Evolutionary conservation across 2,113 vertebrate genomes (phyloP), one percentile per base, ranked within the genome.

Genomic region (Desmodus rotundus): DNA sequence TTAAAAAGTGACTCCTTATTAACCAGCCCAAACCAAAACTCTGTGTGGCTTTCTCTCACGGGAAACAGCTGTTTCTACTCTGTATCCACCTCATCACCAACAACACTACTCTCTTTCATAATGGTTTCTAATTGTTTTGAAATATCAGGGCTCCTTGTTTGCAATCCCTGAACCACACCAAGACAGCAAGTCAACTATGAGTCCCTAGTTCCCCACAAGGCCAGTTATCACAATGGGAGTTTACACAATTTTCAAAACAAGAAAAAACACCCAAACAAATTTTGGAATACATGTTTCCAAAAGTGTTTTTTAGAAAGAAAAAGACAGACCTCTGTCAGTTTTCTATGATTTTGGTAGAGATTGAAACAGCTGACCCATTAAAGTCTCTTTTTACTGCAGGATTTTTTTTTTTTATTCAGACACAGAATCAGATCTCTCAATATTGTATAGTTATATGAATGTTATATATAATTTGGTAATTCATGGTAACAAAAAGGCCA

Each of bases 161-260:
- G 50, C 54, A 81, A 95, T 77, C 72, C 24, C 88, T 82, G 65
- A 74, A 72, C 41, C n/a, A 77, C 19, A 73, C 20, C 22, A 45
- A 81, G n/a, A 82, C 8, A 43, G n/a, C 50, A 94, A 84, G 31
- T 80, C 87, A 89, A 36, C 78, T 41, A 70, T 74, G 7, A 13
- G 45, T 81, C 77, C 77, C 63, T 74, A 33, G 24, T 87, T 76
- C 41, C 70, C n/a, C n/a, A 24, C 31, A 86, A 0, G 33, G 61
- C 54, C 84, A 91, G 68, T 85, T 47, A 96, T 67, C 50, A 81
- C 19, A 95, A 78, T 1, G 38, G 41, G 83, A 96, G 58, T 50
- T 54, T 80, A 67, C 24, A 43, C 41, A 91, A 56, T 87, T 72
- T 91, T 89, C 54, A 83, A 89, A 94, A 77, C 85, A 94, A 90